These are phyloP conservation scores for Beroe ovata DNA, from an alignment of 37 sponge, comb jelly and placozoan genomes.

Conservation along the genomic window DNA sequence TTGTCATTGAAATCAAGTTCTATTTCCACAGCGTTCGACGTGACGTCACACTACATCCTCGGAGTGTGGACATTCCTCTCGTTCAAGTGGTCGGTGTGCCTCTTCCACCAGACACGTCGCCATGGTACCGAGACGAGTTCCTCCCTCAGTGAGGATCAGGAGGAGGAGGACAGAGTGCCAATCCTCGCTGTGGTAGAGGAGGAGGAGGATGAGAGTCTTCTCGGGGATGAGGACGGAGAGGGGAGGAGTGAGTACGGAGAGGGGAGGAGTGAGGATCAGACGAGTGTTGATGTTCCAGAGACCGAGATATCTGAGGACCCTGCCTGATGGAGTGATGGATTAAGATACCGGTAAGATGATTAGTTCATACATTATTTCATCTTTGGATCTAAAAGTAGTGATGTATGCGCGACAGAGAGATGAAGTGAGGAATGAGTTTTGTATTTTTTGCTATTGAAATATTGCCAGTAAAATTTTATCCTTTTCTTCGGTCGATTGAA, in stretches of 20 bases:
- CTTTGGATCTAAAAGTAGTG: too few species aligned
- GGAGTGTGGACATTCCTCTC: constrained; percentile 27
- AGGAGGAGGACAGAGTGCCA: not conserved
- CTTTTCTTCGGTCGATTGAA: too few species aligned
- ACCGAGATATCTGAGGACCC: too few species aligned
- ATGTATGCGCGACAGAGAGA: too few species aligned
- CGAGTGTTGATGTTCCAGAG: too few species aligned
- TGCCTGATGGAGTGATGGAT: too few species aligned
- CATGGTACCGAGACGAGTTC: not conserved
- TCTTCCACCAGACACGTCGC: constrained; percentile 9
- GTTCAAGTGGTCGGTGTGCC: constrained; percentile 44
- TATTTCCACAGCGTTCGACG: not conserved
- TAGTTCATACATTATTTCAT: too few species aligned
- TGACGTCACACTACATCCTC: constrained; percentile 44
- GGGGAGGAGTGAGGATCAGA: not conserved
- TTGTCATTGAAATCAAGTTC: too few species aligned
- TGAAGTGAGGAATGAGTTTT: too few species aligned
- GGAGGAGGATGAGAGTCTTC: not conserved
- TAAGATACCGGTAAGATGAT: too few species aligned
- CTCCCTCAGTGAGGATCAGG: not conserved
- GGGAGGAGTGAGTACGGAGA: not conserved
- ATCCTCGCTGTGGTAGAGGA: not conserved
- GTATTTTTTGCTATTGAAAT: too few species aligned
- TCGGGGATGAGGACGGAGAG: not conserved
- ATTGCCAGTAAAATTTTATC: too few species aligned